A percentile compares a stretch with the other conserved stretches of the same genome.
Conservation (phyloP, 2,113 vertebrate species). For the Toxotes jaculatrix region DNA sequence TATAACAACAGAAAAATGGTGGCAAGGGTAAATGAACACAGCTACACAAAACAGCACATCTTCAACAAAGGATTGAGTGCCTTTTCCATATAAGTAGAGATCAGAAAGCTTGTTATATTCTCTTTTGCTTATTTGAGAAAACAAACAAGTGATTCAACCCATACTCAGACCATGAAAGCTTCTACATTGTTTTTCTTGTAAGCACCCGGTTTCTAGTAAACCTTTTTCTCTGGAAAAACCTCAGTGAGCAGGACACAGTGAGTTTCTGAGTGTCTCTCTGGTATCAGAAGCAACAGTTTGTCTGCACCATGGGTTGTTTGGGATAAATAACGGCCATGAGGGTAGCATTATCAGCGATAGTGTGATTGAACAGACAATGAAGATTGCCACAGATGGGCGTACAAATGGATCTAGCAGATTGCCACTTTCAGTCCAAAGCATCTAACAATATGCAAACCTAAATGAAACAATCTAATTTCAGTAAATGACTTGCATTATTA, state of each 20-base stretch:
- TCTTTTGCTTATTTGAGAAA: background rate
- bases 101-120: background rate
- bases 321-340: constrained; percentile 12
- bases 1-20: too few species aligned
- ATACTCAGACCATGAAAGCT: too few species aligned
- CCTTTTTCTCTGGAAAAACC: background rate
- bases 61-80: too few species aligned
- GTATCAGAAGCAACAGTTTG: background rate
- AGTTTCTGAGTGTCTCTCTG: background rate
- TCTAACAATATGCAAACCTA: constrained; percentile 44
- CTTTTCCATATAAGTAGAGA: background rate
- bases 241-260: background rate
- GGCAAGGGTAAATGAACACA: too few species aligned
- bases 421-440: constrained; percentile 35
- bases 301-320: background rate
- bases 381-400: constrained; percentile 51
- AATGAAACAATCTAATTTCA: constrained; percentile 43
- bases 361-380: constrained; percentile 41
- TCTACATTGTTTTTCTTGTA: too few species aligned
- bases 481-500: constrained; percentile 27
- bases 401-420: constrained; percentile 53
- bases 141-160: too few species aligned
- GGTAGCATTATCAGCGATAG: constrained; percentile 34
- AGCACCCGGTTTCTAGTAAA: too few species aligned
- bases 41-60: too few species aligned